phyloP scores from a whole-genome alignment of 2,113 vertebrate species.

The Chaenogobius annularis region DNA sequence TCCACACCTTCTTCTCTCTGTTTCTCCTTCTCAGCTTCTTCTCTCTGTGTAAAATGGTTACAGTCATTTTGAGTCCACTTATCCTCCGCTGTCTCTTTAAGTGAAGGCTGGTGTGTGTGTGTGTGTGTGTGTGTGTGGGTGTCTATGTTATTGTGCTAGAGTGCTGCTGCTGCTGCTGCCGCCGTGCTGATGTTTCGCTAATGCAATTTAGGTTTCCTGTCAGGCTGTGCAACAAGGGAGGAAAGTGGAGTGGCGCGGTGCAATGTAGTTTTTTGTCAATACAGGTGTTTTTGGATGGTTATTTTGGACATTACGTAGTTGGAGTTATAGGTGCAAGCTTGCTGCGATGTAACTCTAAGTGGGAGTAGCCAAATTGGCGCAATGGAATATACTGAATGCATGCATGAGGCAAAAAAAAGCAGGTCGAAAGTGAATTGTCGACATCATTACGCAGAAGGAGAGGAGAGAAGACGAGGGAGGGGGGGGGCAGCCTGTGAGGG shows the following conservation, averaged over 20 bases:
- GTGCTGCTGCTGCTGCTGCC: slow-evolving; percentile 42
- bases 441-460: slow-evolving; percentile 43
- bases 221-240: slow-evolving; percentile 27
- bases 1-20: neutral
- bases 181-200: slow-evolving; percentile 68
- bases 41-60: slow-evolving; percentile 10
- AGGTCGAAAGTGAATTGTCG: slow-evolving; percentile 41
- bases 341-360: slow-evolving; percentile 34
- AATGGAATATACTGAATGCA: slow-evolving; percentile 61
- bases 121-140: slow-evolving; percentile 54
- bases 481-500: slow-evolving; percentile 11
- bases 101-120: slow-evolving; percentile 39
- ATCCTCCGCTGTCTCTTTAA: slow-evolving; percentile 65
- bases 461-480: slow-evolving; percentile 4
- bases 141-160: slow-evolving; percentile 58
- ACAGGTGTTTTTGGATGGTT: neutral
- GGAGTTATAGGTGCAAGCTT: neutral
- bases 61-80: slow-evolving; percentile 3
- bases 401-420: slow-evolving; percentile 50
- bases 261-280: slow-evolving; percentile 35
- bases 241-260: slow-evolving; percentile 15
- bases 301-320: slow-evolving; percentile 1
- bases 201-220: slow-evolving; percentile 75
- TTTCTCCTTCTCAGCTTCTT: neutral
- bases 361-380: slow-evolving; percentile 19